Evolutionary conservation across 2,113 vertebrate genomes (phyloP).

Genomic region (Stomatorhinus ivindoensis): DNA sequence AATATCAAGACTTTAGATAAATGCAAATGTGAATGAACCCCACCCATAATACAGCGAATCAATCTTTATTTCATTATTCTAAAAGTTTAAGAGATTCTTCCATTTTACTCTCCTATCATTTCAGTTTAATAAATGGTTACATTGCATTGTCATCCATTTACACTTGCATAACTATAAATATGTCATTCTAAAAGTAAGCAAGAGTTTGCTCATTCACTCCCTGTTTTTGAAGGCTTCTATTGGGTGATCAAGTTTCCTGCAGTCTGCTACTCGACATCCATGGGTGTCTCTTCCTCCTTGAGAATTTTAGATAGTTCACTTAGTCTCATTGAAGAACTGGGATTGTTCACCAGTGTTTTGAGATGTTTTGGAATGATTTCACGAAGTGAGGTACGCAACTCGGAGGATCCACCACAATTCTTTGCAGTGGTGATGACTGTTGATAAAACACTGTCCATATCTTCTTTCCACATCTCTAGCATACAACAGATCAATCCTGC

Average conservation of each 20-base stretch:
- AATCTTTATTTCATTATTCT: too few species aligned
- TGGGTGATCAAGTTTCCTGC: background rate
- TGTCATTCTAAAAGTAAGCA: background rate
- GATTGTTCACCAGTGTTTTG: background rate
- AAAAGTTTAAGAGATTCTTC: background rate
- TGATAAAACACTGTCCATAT: background rate
- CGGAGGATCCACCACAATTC: background rate
- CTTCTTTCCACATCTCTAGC: rapidly evolving
- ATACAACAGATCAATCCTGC: background rate
- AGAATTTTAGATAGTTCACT: rapidly evolving
- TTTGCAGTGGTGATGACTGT: background rate
- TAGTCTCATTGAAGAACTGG: background rate
- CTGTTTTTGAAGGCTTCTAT: background rate
- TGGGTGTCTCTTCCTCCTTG: background rate
- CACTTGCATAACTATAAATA: background rate
- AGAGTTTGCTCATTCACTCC: background rate
- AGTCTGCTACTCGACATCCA: background rate
- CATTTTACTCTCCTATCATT: background rate
- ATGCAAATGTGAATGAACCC: too few species aligned
- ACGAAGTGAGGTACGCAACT: background rate
- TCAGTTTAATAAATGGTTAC: background rate
- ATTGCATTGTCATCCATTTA: background rate
- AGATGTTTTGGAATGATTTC: background rate
- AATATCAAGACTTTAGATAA: too few species aligned
- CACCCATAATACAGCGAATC: too few species aligned